Base-by-base conservation (phyloP, 2,113 vertebrate genomes). In the Motacilla alba region DNA sequence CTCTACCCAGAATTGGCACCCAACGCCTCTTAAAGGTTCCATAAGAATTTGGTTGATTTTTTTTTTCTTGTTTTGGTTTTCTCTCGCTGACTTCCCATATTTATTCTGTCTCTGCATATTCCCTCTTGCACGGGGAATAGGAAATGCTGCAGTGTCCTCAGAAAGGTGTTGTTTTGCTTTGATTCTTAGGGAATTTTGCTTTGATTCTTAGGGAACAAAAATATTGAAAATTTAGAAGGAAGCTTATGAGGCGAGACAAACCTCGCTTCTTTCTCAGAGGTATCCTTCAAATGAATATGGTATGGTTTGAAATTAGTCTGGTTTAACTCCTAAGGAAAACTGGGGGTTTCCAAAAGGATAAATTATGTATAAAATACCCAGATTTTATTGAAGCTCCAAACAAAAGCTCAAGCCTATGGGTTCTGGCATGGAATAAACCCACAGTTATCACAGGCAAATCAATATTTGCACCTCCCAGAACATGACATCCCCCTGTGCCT, bases 1-100 rank as follows among this genome's bases (percentile, higher is more conserved):
- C 83, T 93, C 94, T 92, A 64, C 60, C 55, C 76, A 94, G 76
- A 95, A 64, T 4, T 90, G 89, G 83, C 94, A 96, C 20, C 39
- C 87, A 72, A 30, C 0, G 0, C 43, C 60, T 95, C 90, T 89
- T 72, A 83, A 91, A 83, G 13, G 3, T 83, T 95, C 77, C 39
- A 9, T 90, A 85, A 59, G 63, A 90, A 70, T 88, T 73, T 53
- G 30, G 58, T 64, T 37, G 26, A 7, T 3, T 56, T 60, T 50
- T 72, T 76, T 72, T 14, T 43, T 1, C 37, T 75, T 80, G 59
- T 43, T 86, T 92, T 58, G 58, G 19, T 81, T 92, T 89, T 89
- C 49, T 64, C 73, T 83, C 24, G 1, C 41, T 86, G 23, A n/a
- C 33, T 90, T 80, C 47, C 52, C 15, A 1, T 60, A 67, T 77